Conservation (phyloP, 2,888 invertebrate genomes). For the Lymantria monacha region DNA sequence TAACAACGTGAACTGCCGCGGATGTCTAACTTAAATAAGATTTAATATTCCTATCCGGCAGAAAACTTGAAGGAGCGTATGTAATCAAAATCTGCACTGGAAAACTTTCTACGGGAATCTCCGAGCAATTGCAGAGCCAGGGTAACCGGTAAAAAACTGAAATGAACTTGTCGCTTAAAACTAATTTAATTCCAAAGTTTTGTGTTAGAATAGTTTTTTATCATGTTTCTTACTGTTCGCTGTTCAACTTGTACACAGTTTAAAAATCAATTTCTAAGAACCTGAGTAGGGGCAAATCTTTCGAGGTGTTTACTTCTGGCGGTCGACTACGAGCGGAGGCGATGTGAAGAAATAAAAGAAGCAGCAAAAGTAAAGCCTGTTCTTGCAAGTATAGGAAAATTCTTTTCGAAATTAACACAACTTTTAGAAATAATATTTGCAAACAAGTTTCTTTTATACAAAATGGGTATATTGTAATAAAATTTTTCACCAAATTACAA, state of each 20-base stretch:
- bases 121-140: conserved; percentile 70
- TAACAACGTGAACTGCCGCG: conserved; percentile 74
- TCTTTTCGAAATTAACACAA: conserved; percentile 66
- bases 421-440: conserved; percentile 58
- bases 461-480: conserved; percentile 41
- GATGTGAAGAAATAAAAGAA: conserved; percentile 34
- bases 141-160: conserved; percentile 72
- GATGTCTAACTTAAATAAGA: conserved; percentile 81
- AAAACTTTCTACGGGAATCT: conserved; percentile 72
- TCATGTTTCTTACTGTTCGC: conserved; percentile 63
- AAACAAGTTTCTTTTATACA: conserved; percentile 53
- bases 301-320: conserved; percentile 63
- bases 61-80: conserved; percentile 79
- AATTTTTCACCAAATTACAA: conserved; percentile 47
- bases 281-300: conserved; percentile 62
- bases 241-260: conserved; percentile 67
- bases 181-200: conserved; percentile 79
- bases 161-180: conserved; percentile 81
- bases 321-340: conserved; percentile 44
- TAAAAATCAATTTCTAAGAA: conserved; percentile 77
- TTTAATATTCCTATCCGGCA: conserved; percentile 80
- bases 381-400: conserved; percentile 44
- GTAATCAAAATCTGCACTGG: conserved; percentile 80
- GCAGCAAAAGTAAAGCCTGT: conserved; percentile 54
- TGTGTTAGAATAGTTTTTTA: conserved; percentile 71